Base-by-base conservation (phyloP, 2,888 invertebrate species). In the Idaea dimidiata region DNA sequence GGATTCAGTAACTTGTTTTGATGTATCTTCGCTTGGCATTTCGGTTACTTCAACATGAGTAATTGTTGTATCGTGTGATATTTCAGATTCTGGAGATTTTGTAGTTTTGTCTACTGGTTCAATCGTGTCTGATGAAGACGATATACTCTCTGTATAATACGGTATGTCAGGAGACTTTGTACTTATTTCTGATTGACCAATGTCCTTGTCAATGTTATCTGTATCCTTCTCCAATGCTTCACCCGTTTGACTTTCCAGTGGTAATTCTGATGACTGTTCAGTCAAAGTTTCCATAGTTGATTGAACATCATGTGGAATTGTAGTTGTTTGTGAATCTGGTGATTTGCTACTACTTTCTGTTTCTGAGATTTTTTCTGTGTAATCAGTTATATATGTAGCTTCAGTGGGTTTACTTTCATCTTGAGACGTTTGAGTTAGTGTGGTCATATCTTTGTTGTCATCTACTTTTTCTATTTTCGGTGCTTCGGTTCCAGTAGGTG, bases 11-110 rank as follows among this genome's bases (percentile, higher is more conserved):
- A 43, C 43, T 14, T 43, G 43, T 43, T 43, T 14, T 43, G 43
- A 43, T 43, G 10, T 43, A 10, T 43, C 14, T 43, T 43, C 43
- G 43, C 43, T 43, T 4, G 43, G 43, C 14, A 2, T 10, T 43
- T 43, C 14, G 43, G 43, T 43, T 14, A 43, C 43, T 43, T 43
- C 43, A 43, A 8, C 43, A 2, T 43, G 43, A 43, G 14, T 43
- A 17, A 33, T 61, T 17, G 59, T 33, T 18, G 54, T 57, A 8
- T 59, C 32, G 16, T 60, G 43, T 60, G 57, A 59, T 18, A 56
- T 65, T 18, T 54, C 54, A 55, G 53, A 16, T 10, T 24, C 24
- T 61, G 63, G 66, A 54, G 67, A 33, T 59, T 59, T 55, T 61
- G 64, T 58, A n/a, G 17, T 56, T 17, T 56, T 14, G 17, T 56